Conservation (phyloP, 23 tunicate genomes). For the Ciona savignyi region DNA sequence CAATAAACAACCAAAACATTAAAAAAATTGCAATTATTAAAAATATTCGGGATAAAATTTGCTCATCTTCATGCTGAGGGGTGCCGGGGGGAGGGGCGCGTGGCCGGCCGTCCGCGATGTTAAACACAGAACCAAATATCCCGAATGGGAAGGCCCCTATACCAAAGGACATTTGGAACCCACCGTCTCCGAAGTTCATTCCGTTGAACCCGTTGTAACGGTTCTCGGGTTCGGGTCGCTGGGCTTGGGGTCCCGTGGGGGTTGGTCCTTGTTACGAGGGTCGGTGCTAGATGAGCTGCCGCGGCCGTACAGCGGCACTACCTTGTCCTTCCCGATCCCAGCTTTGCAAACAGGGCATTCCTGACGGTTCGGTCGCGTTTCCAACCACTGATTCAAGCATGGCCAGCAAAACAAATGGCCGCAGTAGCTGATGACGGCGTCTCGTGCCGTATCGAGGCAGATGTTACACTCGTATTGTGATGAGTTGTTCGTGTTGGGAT, state of each 20-base stretch:
- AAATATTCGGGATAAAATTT: conserved; percentile 70
- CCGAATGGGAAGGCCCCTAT: conserved; percentile 98
- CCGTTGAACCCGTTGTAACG: too few species aligned
- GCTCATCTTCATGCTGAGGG: conserved; percentile 57
- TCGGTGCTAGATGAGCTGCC: conserved; percentile 69
- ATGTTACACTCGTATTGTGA: too few species aligned
- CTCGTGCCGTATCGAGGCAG: conserved; percentile 92
- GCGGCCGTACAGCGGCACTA: conserved; percentile 87
- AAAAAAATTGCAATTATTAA: conserved; percentile 60
- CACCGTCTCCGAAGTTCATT: too few species aligned
- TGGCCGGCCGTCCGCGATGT: conserved; percentile 73
- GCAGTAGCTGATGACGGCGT: conserved; percentile 88
- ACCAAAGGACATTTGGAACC: conserved; percentile 90
- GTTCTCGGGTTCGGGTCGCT: conserved; percentile 72
- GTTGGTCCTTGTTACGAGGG: conserved; percentile 69
- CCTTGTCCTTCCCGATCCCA: conserved; percentile 89
- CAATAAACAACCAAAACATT: conserved; percentile 79
- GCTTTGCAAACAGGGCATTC: too few species aligned
- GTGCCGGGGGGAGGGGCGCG: conserved; percentile 59
- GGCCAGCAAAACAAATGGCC: conserved; percentile 97
- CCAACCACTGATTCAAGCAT: conserved; percentile 94
- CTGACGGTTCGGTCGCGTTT: conserved; percentile 87
- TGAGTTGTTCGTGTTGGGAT: too few species aligned
- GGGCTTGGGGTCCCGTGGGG: conserved; percentile 91
- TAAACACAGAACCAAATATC: conserved; percentile 78